phyloP scores from a whole-genome alignment of 2,797 vertebrate genomes.

The Rhinichthys osculus region DNA sequence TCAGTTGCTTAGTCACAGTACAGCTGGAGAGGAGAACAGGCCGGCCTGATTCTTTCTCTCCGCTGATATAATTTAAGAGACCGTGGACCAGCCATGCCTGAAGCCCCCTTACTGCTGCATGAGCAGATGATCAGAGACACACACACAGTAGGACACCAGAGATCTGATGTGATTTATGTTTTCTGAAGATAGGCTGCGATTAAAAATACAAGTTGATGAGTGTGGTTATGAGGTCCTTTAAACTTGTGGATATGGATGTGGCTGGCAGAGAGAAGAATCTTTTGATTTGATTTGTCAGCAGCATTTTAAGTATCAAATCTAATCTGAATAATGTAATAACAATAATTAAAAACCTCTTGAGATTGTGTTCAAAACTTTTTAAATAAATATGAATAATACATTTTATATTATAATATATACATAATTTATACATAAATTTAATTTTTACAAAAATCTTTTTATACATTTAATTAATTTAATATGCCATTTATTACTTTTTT shows the following conservation, averaged over 20 bases:
- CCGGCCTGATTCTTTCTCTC: constrained; percentile 72
- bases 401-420: not conserved
- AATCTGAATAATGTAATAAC: not conserved
- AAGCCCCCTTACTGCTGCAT: constrained; percentile 18
- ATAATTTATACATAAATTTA: too few relatives aligned
- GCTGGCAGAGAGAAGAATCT: constrained; percentile 4
- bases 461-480: not conserved
- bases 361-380: not conserved
- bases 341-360: not conserved
- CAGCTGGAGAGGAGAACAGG: constrained; percentile 66
- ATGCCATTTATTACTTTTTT: not conserved
- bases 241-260: constrained; percentile 22
- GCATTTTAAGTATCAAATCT: not conserved
- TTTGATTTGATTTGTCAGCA: constrained; percentile 38
- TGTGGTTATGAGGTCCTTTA: constrained; percentile 23
- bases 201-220: constrained; percentile 37
- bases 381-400: not conserved
- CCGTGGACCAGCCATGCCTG: constrained; percentile 34
- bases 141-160: constrained; percentile 30
- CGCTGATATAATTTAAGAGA: constrained; percentile 70
- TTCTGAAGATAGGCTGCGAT: constrained; percentile 24
- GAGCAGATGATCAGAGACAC: constrained; percentile 44
- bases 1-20: constrained; percentile 70
- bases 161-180: constrained; percentile 38
- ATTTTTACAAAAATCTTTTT: not conserved